Conservation (phyloP, 2,797 vertebrate genomes). For the Dryobates pubescens region DNA sequence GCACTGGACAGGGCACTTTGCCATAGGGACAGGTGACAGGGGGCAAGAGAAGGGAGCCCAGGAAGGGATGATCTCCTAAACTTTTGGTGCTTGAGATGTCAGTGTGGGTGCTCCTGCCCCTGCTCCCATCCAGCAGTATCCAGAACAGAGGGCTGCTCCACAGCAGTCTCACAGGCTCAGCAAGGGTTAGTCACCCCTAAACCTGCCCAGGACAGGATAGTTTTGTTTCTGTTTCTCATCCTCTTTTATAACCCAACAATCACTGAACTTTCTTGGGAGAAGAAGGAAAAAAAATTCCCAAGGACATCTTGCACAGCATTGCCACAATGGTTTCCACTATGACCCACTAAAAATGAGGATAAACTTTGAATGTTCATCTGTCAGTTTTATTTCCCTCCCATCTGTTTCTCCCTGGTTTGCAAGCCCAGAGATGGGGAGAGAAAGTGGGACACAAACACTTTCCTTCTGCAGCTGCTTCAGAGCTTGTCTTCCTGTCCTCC, state of each 20-base stretch:
- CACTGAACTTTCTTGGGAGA: neutral
- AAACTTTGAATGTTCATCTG: conserved; percentile 59
- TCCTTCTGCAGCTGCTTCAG: conserved; percentile 16
- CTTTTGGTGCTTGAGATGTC: neutral
- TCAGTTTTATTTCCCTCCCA: conserved; percentile 54
- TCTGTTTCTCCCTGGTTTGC: conserved; percentile 31
- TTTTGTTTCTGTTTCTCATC: neutral
- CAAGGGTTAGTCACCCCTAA: neutral
- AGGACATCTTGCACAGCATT: neutral
- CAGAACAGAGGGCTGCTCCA: neutral
- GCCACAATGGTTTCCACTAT: neutral
- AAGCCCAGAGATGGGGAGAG: neutral
- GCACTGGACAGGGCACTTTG: rapidly evolving
- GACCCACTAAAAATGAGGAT: conserved; percentile 44
- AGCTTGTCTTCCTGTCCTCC: neutral
- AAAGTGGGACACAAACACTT: neutral
- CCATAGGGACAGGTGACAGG: too few species aligned
- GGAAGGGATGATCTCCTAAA: neutral
- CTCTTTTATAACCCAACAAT: neutral
- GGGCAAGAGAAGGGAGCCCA: neutral
- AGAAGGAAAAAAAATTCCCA: neutral
- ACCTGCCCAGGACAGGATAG: neutral
- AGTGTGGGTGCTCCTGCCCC: neutral
- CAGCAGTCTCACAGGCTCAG: neutral
- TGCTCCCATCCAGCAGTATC: neutral